Evolutionary conservation across 2,113 vertebrate species (phyloP).

Genomic region (Pimephales promelas): DNA sequence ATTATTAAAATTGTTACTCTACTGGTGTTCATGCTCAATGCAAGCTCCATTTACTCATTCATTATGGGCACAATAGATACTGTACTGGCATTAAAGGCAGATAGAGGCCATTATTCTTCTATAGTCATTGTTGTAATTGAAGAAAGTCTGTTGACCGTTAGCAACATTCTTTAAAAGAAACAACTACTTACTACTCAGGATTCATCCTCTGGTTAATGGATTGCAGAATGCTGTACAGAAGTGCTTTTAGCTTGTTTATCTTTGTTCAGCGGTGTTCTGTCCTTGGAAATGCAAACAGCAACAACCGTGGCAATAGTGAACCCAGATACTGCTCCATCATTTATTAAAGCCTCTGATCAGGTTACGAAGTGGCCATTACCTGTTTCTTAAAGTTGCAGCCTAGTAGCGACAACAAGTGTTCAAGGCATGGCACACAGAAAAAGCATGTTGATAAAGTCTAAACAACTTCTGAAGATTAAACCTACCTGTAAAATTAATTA

Average conservation of each 20-base stretch:
- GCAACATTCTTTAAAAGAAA: neutral
- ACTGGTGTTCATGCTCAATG: neutral
- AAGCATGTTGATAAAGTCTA: neutral
- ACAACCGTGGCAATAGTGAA: conserved; percentile 53
- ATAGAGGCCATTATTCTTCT: neutral
- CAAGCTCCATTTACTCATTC: neutral
- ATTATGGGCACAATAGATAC: neutral
- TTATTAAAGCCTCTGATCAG: conserved; percentile 62
- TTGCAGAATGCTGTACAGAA: conserved; percentile 2
- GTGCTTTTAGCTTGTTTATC: conserved; percentile 5
- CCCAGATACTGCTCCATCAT: conserved; percentile 56
- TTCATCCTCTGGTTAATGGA: conserved; percentile 55
- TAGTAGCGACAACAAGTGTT: neutral
- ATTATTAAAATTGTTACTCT: neutral
- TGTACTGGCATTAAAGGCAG: neutral
- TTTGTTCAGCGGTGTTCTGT: conserved; percentile 25
- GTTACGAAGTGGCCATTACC: conserved; percentile 59
- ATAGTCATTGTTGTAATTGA: neutral
- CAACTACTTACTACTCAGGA: conserved; percentile 66
- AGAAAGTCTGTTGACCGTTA: neutral
- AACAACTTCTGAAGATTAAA: neutral
- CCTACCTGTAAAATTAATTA: neutral
- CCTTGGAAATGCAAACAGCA: conserved; percentile 51
- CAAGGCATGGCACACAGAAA: neutral
- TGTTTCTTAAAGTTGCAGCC: conserved; percentile 54